Conservation (phyloP, 2,797 vertebrate species). For the Synaphobranchus kaupii region DNA sequence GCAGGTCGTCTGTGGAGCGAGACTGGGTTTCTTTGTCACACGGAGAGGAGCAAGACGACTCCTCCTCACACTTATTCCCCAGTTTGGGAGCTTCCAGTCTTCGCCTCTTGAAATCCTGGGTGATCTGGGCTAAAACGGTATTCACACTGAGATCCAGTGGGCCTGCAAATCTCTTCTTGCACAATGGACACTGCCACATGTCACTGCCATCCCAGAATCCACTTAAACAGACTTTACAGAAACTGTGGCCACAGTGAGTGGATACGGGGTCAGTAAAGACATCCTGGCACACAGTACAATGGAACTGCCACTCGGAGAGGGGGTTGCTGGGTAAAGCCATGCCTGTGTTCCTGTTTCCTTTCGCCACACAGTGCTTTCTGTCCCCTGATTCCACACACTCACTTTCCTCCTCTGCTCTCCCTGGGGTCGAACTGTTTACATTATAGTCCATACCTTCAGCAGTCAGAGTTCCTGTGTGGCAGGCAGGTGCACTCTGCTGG, state of each 20-base stretch:
- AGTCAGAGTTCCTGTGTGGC: not conserved
- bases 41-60: conserved; percentile 68
- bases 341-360: not conserved
- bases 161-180: conserved; percentile 52
- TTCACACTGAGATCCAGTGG: conserved; percentile 65
- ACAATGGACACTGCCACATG: conserved; percentile 59
- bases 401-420: not conserved
- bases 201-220: conserved; percentile 13
- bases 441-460: not conserved
- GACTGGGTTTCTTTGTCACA: conserved; percentile 49
- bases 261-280: conserved; percentile 39
- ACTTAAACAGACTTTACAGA: conserved; percentile 41
- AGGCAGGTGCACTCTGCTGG: not conserved
- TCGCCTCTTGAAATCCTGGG: conserved; percentile 56
- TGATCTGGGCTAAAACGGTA: conserved; percentile 66
- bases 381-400: not conserved
- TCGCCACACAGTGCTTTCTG: not conserved
- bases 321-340: not conserved
- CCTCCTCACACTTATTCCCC: conserved; percentile 39
- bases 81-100: not conserved
- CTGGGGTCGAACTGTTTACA: not conserved
- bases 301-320: conserved; percentile 12
- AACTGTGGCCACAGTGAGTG: conserved; percentile 45
- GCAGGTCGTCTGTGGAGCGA: conserved; percentile 61
- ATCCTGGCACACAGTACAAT: conserved; percentile 42